Base-by-base conservation (phyloP, 2,888 invertebrate genomes). In the Prosapia bicincta region DNA sequence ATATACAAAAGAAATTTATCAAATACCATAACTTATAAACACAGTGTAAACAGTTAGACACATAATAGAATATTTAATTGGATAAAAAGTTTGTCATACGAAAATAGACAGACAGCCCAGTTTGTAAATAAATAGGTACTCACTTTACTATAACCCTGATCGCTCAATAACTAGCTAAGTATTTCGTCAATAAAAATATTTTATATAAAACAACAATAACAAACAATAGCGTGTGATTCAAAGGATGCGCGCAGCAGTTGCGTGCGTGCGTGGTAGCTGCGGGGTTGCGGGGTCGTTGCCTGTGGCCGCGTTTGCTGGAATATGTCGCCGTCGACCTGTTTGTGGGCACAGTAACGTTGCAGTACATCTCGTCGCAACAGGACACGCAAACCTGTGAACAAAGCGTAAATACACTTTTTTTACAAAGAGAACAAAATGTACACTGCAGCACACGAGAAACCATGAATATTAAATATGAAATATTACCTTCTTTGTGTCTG, bases 361-460 rank as follows among this genome's bases (percentile, higher is more conserved):
- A 89, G 84, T 90, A 89, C 84, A 89, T 87, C 82, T 88, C 86
- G 82, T 89, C 89, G 83, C 89, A 89, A 83, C 89, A 89, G 77
- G 89, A 89, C 76, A 89, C 88, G 82, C 89, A 89, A 83, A 89
- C 87, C 89, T 89, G 85, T 69, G 85, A n/a, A 86, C 81, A 81
- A 83, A 82, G 83, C 81, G 28, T 20, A 24, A 20, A 73, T 15
- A 66, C 20, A 43, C 20, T 15, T 26, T 23, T 24, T 25, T 71
- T 71, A 28, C 7, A 10, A 70, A 26, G 23, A 70, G 23, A 70
- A 7, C 25, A 66, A 66, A 66, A 20, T 13, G 38, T 30, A n/a
- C n/a, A 28, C 15, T 13, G n/a, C n/a, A n/a, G n/a, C n/a, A n/a
- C n/a, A n/a, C n/a, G n/a, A n/a, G n/a, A n/a, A n/a, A n/a, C n/a